phyloP scores from a whole-genome alignment of 2,888 invertebrate species.

The Hemistola chrysoprasaria region DNA sequence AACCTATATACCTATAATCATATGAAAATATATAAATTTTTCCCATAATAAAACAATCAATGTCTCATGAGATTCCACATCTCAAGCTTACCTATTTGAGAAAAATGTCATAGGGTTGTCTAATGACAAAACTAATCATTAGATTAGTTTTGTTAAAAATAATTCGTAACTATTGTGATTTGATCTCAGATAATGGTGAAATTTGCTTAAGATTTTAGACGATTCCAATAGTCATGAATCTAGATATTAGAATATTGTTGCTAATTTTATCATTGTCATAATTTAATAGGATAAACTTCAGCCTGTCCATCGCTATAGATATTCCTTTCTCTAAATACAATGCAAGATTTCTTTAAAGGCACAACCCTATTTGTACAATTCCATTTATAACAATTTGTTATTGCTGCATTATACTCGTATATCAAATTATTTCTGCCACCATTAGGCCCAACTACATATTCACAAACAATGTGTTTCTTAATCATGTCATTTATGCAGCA shows the following conservation, averaged over 20 bases:
- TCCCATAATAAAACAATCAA: no score
- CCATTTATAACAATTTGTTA: slow-evolving; percentile 78
- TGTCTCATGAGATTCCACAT: no score
- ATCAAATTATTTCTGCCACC: slow-evolving; percentile 88
- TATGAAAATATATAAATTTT: no score
- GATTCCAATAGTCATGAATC: no score
- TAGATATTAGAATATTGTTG: no score
- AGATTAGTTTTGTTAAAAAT: slow-evolving; percentile 1
- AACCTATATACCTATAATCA: no score
- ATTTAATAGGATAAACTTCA: slow-evolving; percentile 19
- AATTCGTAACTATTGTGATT: no score
- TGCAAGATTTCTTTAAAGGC: slow-evolving; percentile 82
- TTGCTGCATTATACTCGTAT: slow-evolving; percentile 84
- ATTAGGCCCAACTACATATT: slow-evolving; percentile 88
- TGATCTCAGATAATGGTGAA: no score
- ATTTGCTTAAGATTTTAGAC: no score
- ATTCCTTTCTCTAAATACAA: slow-evolving; percentile 61
- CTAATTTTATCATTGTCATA: slow-evolving; percentile 9
- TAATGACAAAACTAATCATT: not conserved
- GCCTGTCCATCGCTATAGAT: slow-evolving; percentile 26
- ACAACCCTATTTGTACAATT: slow-evolving; percentile 76
- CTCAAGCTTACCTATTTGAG: no score
- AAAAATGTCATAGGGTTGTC: no score
- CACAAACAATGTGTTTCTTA: slow-evolving; percentile 82
- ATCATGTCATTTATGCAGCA: slow-evolving; percentile 87